Evolutionary conservation across 2,797 vertebrate genomes (phyloP).

Genomic region (Acridotheres tristis): DNA sequence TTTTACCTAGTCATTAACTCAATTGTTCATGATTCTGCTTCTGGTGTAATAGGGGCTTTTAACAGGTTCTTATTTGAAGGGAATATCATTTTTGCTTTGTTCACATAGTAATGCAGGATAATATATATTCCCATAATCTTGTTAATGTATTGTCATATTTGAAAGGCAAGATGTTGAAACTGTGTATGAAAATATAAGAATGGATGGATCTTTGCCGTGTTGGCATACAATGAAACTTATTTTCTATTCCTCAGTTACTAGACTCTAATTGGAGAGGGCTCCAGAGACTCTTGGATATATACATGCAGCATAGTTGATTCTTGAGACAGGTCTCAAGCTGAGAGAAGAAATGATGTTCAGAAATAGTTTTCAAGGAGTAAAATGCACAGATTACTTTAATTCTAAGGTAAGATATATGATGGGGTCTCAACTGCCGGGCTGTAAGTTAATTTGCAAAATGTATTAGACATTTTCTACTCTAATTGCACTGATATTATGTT

Average conservation of each 20-base stretch:
- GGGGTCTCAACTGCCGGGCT: background rate
- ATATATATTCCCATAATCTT: background rate
- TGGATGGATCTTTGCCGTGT: background rate
- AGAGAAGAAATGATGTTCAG: background rate
- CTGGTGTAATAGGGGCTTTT: background rate
- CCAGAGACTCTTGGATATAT: background rate
- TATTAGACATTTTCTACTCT: background rate
- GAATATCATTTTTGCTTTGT: background rate
- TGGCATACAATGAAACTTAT: background rate
- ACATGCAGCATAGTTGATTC: background rate
- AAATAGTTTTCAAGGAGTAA: background rate
- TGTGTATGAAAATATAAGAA: background rate
- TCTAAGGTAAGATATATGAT: background rate
- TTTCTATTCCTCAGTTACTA: background rate
- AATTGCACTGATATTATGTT: background rate
- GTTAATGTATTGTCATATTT: background rate
- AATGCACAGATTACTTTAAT: background rate
- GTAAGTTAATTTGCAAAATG: background rate
- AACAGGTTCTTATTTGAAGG: background rate
- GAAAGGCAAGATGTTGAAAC: constrained; percentile 9
- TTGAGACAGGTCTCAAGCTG: background rate
- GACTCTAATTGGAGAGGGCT: background rate
- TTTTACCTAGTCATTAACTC: constrained; percentile 36
- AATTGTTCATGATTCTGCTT: constrained; percentile 8
- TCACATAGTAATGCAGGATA: background rate